Base-by-base conservation (phyloP, 2,797 vertebrate species). In the Enteromius afrohamiltoni region DNA sequence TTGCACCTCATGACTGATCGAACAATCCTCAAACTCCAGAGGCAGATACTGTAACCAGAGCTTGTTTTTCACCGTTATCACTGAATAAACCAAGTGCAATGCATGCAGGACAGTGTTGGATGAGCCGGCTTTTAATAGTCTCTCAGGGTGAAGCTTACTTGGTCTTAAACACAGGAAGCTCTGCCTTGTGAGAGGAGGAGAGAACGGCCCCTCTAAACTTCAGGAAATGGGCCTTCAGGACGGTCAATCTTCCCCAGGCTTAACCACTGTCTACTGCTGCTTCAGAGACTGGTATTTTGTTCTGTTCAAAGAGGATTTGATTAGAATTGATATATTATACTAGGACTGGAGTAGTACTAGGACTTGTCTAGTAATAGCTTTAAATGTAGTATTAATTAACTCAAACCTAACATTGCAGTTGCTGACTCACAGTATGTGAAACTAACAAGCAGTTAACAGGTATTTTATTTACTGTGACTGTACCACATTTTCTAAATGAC, bases 181-280 rank as follows among this genome's bases (percentile, higher is more conserved):
- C 88, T 91, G 93, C 94, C 94, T 93, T 93, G 93, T 92, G 94
- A 92, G 96, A 96, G 97, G 97, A 98, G 96, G 95, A 8, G 34
- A 62, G 60, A 45, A 96, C 95, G 93, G 93, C 91, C 95, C 95
- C 96, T 96, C 96, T 95, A 95, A 97, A 97, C 96, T 96, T 76
- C 89, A 96, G 97, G 97, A 98, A 98, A 96, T 94, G 93, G 96
- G 95, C 91, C 93, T 96, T 93, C 96, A 97, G 96, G 96, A 98
- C 95, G 94, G 93, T 95, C 95, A 95, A 95, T 95, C 92, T 95
- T 96, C 94, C 94, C 93, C 94, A 94, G 90, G 93, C 82, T 89
- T 71, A 79, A 68, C 76, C 37, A 42, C 31, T 65, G 77, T 90
- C 67, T 83, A 71, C 86, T 82, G 64, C 45, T 77, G 69, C 14